Percentiles rank a stretch among this genome's conserved stretches.
Conservation (phyloP, 2,113 vertebrate genomes). For the Agapornis roseicollis region DNA sequence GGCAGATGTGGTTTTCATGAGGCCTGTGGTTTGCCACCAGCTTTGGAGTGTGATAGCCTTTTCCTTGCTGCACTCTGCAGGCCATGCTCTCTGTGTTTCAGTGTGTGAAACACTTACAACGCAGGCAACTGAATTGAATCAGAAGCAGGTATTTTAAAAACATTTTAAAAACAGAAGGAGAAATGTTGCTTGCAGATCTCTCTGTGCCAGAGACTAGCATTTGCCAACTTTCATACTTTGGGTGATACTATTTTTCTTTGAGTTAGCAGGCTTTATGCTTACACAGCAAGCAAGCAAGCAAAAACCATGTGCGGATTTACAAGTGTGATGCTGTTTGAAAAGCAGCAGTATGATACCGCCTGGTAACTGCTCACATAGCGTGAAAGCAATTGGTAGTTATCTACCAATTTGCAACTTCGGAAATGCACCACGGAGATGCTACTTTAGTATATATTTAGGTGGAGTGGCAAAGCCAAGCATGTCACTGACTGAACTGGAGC, state of each 20-base stretch:
- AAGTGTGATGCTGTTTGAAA: neutral
- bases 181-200: neutral
- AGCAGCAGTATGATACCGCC: neutral
- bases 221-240: neutral
- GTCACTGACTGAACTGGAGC: neutral
- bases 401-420: neutral
- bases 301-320: neutral
- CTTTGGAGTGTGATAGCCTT: neutral
- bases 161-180: neutral
- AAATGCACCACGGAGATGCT: neutral
- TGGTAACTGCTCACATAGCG: neutral
- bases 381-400: neutral
- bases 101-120: neutral
- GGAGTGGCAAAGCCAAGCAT: neutral
- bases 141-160: neutral
- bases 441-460: neutral
- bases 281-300: neutral
- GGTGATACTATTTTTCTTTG: neutral
- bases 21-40: conserved; percentile 2
- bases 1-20: conserved; percentile 29
- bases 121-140: neutral
- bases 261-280: neutral
- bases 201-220: neutral
- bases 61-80: neutral
- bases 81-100: neutral